A percentile compares a stretch with the other conserved stretches of the same genome.
Conservation (phyloP, 2,888 invertebrate genomes). For the Entomobrya multifasciata region DNA sequence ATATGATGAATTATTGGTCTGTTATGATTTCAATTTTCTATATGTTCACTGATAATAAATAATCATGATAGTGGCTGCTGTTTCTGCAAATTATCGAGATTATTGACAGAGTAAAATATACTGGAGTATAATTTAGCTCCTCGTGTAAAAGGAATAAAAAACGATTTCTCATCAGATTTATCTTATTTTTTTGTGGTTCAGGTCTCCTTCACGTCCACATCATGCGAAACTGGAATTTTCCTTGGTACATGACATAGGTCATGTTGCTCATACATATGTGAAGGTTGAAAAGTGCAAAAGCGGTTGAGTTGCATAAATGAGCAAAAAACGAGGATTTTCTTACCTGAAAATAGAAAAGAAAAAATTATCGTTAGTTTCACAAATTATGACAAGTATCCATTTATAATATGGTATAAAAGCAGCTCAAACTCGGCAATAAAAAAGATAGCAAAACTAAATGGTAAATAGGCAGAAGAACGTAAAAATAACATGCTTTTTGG, state of each 20-base stretch:
- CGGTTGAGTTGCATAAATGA: conserved; percentile 2
- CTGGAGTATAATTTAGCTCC: conserved; percentile 26
- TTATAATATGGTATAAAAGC: too few relatives aligned
- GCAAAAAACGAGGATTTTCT: conserved; percentile 18
- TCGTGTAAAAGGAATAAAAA: conserved; percentile 5
- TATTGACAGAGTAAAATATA: conserved; percentile 31
- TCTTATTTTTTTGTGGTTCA: conserved; percentile 19
- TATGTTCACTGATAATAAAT: conserved; percentile 48
- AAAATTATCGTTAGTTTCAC: not conserved
- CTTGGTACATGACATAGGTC: conserved; percentile 44
- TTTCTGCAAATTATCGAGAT: conserved; percentile 55
- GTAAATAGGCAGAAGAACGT: too few relatives aligned
- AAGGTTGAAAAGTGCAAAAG: not conserved
- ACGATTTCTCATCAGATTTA: not conserved
- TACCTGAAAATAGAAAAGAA: conserved; percentile 33
- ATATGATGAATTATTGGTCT: conserved; percentile 46
- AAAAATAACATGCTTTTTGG: too few relatives aligned
- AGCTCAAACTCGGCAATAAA: too few relatives aligned
- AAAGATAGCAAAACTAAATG: too few relatives aligned
- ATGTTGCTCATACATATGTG: not conserved
- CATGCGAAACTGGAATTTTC: conserved; percentile 27
- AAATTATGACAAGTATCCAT: not conserved
- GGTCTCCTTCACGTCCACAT: not conserved
- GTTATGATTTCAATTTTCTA: conserved; percentile 30
- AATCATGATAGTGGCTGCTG: conserved; percentile 50